Evolutionary conservation across 2,888 invertebrate species (phyloP).

Genomic region (Noctua pronuba): DNA sequence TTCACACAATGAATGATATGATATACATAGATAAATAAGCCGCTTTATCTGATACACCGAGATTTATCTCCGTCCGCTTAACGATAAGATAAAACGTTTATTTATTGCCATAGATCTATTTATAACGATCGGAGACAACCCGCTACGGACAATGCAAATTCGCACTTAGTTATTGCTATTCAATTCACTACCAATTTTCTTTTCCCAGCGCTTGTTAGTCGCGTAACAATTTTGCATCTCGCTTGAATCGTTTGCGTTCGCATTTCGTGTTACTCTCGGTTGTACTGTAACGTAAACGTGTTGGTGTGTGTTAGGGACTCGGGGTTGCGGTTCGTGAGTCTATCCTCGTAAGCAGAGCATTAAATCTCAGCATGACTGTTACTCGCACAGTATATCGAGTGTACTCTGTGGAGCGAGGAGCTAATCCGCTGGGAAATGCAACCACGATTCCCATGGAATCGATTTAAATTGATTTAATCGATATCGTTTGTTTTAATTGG

Average conservation of each 20-base stretch:
- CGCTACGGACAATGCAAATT: conserved; percentile 81
- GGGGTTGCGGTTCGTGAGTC: conserved; percentile 75
- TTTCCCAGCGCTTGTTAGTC: conserved; percentile 75
- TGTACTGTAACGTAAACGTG: conserved; percentile 62
- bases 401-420: conserved; percentile 71
- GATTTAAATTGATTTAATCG: conserved; percentile 77
- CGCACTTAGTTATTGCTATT: conserved; percentile 77
- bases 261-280: conserved; percentile 47
- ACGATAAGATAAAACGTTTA: conserved; percentile 81
- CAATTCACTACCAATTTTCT: conserved; percentile 74
- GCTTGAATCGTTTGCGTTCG: conserved; percentile 61
- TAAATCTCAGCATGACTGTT: conserved; percentile 83
- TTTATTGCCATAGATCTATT: conserved; percentile 81
- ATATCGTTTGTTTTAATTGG: conserved; percentile 71
- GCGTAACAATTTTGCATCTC: conserved; percentile 63
- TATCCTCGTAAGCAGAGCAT: conserved; percentile 75
- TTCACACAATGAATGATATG: conserved; percentile 67
- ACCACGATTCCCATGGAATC: conserved; percentile 79
- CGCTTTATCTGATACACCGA: conserved; percentile 74
- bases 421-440: conserved; percentile 77
- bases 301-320: conserved; percentile 63
- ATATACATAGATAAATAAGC: conserved; percentile 72
- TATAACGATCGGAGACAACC: conserved; percentile 78
- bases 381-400: conserved; percentile 74
- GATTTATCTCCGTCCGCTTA: conserved; percentile 80